Evolutionary conservation across 2,797 vertebrate genomes (phyloP).

Genomic region (Sebastiscus tertius): DNA sequence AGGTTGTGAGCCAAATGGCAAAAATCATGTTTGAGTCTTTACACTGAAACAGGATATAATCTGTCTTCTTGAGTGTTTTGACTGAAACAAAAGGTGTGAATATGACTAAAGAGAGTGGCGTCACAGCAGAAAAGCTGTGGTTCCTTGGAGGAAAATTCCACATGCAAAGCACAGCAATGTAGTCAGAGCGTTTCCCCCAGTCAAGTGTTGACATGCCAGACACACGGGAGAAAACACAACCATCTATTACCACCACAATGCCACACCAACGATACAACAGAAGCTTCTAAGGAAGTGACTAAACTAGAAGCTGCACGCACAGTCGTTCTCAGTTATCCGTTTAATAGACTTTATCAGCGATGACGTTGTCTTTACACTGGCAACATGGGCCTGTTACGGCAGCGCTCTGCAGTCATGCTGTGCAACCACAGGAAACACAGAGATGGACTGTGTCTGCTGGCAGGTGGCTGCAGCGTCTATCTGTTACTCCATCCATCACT

Average conservation of each 20-base stretch:
- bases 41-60: background rate
- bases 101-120: background rate
- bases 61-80: background rate
- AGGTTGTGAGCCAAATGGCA: background rate
- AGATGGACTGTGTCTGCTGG: slow-evolving; percentile 30
- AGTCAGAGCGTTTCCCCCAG: slow-evolving; percentile 20
- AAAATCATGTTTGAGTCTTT: background rate
- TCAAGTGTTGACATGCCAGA: slow-evolving; percentile 61
- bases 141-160: slow-evolving; percentile 24
- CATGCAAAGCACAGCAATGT: background rate
- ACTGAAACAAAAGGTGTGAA: background rate
- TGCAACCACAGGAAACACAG: slow-evolving; percentile 21
- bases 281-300: slow-evolving; percentile 15
- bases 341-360: background rate
- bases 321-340: background rate
- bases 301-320: background rate
- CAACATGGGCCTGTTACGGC: slow-evolving; percentile 21
- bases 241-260: slow-evolving; percentile 15
- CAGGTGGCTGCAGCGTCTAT: slow-evolving; percentile 45
- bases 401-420: background rate
- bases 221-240: slow-evolving; percentile 3
- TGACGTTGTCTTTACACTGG: slow-evolving; percentile 24
- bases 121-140: background rate
- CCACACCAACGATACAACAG: slow-evolving; percentile 34
- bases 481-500: slow-evolving; percentile 29